These are phyloP conservation scores for Teleogryllus oceanicus DNA, from an alignment of 2,888 invertebrate species.

Conservation along the genomic window DNA sequence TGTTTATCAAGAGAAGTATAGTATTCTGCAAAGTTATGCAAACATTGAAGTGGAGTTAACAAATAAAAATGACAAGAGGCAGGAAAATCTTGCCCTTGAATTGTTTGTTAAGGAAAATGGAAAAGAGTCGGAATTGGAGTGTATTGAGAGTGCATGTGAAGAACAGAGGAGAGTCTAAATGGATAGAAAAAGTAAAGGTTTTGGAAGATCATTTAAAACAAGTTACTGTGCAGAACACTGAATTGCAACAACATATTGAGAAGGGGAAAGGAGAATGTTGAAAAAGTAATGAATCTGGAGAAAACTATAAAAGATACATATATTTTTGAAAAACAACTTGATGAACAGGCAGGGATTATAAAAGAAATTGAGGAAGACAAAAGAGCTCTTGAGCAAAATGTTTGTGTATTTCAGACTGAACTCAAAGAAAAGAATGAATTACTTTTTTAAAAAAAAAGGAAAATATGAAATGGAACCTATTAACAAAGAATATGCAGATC, in stretches of 20 bases:
- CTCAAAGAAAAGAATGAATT: not conserved
- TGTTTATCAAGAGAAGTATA: not conserved
- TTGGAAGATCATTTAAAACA: not conserved
- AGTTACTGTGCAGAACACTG: too few relatives aligned
- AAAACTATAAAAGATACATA: too few relatives aligned
- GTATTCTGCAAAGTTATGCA: not conserved
- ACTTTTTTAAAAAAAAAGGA: too few relatives aligned
- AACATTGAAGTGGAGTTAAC: not conserved
- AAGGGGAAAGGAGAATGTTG: too few relatives aligned
- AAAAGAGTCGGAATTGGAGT: too few relatives aligned
- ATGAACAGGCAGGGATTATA: conserved; percentile 39
- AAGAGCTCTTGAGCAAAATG: conserved; percentile 30
- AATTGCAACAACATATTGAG: too few relatives aligned
- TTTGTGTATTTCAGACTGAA: not conserved
- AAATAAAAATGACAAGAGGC: not conserved
- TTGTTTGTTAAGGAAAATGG: too few relatives aligned
- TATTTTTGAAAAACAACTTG: too few relatives aligned
- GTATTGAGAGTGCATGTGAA: too few relatives aligned
- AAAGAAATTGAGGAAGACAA: conserved; percentile 5
- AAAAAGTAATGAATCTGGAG: too few relatives aligned
- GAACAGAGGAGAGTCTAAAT: too few relatives aligned
- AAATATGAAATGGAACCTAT: not conserved
- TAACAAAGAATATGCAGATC: not conserved
- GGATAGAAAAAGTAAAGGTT: not conserved
- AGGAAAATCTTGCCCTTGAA: too few relatives aligned